Evolutionary conservation across 2,888 invertebrate genomes (phyloP), one percentile per base, ranked within the genome.

Genomic region (Agonopterix heracliana): DNA sequence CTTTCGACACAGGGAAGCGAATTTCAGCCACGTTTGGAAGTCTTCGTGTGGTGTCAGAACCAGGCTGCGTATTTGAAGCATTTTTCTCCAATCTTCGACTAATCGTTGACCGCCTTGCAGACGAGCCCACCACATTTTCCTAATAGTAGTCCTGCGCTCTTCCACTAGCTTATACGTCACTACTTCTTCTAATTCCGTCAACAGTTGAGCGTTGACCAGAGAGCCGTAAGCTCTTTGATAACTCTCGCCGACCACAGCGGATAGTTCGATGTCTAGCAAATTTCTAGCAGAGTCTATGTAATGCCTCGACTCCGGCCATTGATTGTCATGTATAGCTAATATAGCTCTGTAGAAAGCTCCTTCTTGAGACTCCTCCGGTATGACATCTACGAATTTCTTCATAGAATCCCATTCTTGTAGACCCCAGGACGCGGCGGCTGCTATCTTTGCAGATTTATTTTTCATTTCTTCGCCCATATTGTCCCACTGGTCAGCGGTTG

Each of bases 61-160:
- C 52, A 99, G 84, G 9, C 97, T 97, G 63, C 97, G 95, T 10
- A 99, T 96, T 79, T 97, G 97, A 47, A 99, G 93, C 59, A 99
- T 96, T 66, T 95, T 93, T 61, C 98, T 96, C 99, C 99, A 99
- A 75, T 99, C 99, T 76, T 99, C 99, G 0, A 98, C 98, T 44
- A 98, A 90, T 41, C 95, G 90, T 70, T 99, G 98, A 10, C 98
- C 98, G 1, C 98, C 98, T 73, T 96, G 97, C 26, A 99, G 81
- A 53, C 99, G 90, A 54, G 96, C 93, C 97, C 98, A 98, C 98
- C 98, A 98, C 90, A 97, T 94, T 45, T 91, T 90, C 46, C 93
- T 92, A 47, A 97, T 93, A 3, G 93, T 91, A 43, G 90, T 91
- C 48, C 97, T 89, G 47, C 98, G 90, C 74, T 99, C 98, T 0